Conservation (phyloP, 1,140 invertebrate species). For the Bicyclus anynana region DNA sequence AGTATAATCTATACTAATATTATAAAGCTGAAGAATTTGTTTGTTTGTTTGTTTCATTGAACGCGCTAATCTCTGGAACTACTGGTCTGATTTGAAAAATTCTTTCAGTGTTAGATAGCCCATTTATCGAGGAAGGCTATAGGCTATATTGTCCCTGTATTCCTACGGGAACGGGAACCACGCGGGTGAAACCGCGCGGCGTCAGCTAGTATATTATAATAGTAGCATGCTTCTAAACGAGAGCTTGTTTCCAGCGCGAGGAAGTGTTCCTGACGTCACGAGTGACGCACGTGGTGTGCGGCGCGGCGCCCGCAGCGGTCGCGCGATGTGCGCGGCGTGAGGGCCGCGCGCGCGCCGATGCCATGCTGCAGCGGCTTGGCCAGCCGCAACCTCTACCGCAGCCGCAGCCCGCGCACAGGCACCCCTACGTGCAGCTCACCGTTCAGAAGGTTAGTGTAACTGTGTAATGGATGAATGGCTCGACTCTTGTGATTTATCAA, state of each 20-base stretch:
- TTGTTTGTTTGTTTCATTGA: no score
- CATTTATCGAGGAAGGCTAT: no score
- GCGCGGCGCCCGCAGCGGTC: constrained; percentile 20
- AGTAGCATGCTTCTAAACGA: not conserved
- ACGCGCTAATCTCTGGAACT: no score
- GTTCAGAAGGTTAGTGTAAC: constrained; percentile 77
- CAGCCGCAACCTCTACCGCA: constrained; percentile 74
- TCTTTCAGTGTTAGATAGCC: no score
- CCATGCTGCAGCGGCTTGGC: constrained; percentile 71
- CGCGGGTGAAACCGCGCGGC: no score
- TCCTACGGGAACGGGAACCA: no score
- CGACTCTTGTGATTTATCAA: no score
- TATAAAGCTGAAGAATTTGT: no score
- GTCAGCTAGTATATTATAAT: not conserved
- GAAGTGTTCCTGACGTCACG: constrained; percentile 61
- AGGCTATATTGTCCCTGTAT: no score
- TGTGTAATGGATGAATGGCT: no score
- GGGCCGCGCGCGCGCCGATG: constrained; percentile 66
- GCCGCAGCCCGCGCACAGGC: constrained; percentile 75
- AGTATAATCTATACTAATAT: no score
- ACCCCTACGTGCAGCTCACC: constrained; percentile 79
- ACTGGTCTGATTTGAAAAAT: no score
- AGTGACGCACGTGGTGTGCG: constrained; percentile 63
- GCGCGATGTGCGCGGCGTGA: constrained; percentile 52
- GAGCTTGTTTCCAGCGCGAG: constrained; percentile 44